A percentile compares a stretch with the other conserved stretches of the same genome.
Conservation (phyloP, 2,888 invertebrate species). For the Belgica antarctica region DNA sequence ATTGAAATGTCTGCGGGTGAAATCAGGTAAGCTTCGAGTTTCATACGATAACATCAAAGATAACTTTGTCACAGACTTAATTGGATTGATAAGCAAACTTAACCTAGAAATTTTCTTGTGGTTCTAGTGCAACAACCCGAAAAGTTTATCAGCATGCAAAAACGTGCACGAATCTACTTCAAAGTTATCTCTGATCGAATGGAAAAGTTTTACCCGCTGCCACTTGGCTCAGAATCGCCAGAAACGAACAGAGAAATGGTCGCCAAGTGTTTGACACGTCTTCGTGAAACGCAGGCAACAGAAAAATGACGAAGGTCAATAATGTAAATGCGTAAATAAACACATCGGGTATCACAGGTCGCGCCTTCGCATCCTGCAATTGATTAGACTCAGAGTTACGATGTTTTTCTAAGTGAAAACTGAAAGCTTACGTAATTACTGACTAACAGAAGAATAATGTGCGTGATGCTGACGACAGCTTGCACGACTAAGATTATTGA, state of each 20-base stretch:
- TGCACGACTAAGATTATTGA: slow-evolving; percentile 72
- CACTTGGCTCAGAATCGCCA: slow-evolving; percentile 58
- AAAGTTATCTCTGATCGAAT: background rate
- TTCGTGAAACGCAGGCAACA: slow-evolving; percentile 52
- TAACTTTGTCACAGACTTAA: too few relatives aligned
- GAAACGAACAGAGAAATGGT: slow-evolving; percentile 54
- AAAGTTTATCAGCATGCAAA: too few relatives aligned
- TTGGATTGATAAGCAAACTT: too few relatives aligned
- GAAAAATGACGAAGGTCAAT: slow-evolving; percentile 51
- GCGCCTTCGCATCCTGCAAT: slow-evolving; percentile 8
- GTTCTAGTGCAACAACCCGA: too few relatives aligned
- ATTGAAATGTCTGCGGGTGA: slow-evolving; percentile 62
- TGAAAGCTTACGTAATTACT: slow-evolving; percentile 55
- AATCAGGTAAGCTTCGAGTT: background rate
- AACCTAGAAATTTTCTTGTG: too few relatives aligned
- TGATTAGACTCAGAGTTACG: too few relatives aligned
- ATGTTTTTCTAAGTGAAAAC: too few relatives aligned
- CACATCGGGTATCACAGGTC: slow-evolving; percentile 51
- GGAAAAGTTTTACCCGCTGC: slow-evolving; percentile 55
- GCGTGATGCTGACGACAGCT: slow-evolving; percentile 63
- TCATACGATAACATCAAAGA: background rate
- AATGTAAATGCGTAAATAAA: slow-evolving; percentile 51
- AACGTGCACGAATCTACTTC: too few relatives aligned
- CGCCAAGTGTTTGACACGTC: slow-evolving; percentile 53
- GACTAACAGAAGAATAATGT: slow-evolving; percentile 60